Evolutionary conservation across 2,113 vertebrate species (phyloP), one percentile per base, ranked within the genome.

Genomic region (Grammomys surdaster): DNA sequence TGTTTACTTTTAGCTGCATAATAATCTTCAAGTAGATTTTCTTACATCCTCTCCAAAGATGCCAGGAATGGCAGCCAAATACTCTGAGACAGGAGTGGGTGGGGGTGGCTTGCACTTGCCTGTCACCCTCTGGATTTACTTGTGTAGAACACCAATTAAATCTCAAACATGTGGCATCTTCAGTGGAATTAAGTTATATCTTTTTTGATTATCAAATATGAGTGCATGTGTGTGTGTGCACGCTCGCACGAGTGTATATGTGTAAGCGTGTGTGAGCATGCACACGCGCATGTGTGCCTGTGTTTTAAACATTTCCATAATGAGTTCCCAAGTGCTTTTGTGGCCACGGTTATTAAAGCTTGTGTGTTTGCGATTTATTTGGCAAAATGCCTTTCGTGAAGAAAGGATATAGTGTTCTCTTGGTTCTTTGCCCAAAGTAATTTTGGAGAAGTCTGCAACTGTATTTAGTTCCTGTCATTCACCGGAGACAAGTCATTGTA

Each of bases 371-470:
- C 48, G 13, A 98, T 98, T 98, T 98, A 98, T 98, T 98, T 99
- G 98, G 98, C 98, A 98, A 98, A 98, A 98, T 98, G 98, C 98
- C 96, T 98, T 98, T 95, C 7, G 95, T 97, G 98, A 98, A 98
- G 98, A 97, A 97, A 98, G 98, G 95, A 98, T 98, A 98, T 98
- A 98, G 98, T 98, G 98, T 98, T 98, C 98, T 98, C 98, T 98
- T 99, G 99, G 98, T 98, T 96, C 93, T 98, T 97, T 98, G 99
- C 98, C 99, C 98, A 98, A 98, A 98, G 98, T 98, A 98, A 99
- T 99, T 99, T 98, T 98, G 97, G 97, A 98, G 98, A 98, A 97
- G 97, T 98, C 98, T 98, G 98, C 97, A 98, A 98, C 98, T 98
- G 97, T 97, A 97, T 98, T 99, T 98, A 98, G 98, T 98, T 98